Percentiles rank a stretch among this genome's conserved stretches.
These are phyloP conservation scores for Polydrusus pterygomalis DNA, from an alignment of 2,888 invertebrate species.

Conservation along the genomic window DNA sequence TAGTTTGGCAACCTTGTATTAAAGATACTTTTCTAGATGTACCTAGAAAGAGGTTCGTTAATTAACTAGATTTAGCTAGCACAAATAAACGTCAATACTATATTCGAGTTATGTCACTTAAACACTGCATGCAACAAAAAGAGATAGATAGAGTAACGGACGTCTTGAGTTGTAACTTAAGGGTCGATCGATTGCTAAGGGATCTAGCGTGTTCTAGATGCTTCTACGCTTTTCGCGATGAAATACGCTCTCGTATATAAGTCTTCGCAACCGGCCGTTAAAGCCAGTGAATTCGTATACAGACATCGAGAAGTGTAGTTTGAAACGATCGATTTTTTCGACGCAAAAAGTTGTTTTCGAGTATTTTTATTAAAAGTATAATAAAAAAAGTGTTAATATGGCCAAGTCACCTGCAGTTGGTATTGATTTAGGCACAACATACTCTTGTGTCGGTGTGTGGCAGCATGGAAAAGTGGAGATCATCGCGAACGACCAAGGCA, in stretches of 20 bases:
- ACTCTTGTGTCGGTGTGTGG: constrained; percentile 89
- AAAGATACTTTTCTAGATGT: background rate
- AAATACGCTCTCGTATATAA: background rate
- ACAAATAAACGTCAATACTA: background rate
- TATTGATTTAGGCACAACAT: constrained; percentile 92
- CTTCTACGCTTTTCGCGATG: background rate
- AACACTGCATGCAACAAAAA: background rate
- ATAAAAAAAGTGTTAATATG: constrained; percentile 58
- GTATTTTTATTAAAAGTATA: background rate
- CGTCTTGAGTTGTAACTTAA: background rate
- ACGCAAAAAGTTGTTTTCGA: background rate
- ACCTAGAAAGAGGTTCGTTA: background rate
- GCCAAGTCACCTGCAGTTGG: constrained; percentile 78
- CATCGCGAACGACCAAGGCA: constrained; percentile 90
- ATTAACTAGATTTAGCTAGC: background rate
- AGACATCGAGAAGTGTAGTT: constrained; percentile 7
- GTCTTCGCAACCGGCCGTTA: background rate
- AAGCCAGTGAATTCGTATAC: background rate
- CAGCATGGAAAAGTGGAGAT: constrained; percentile 84
- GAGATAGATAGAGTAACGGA: background rate
- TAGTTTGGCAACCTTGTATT: background rate
- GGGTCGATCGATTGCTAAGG: background rate
- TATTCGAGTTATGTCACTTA: background rate
- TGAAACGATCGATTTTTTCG: constrained; percentile 19
- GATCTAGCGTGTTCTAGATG: background rate